These are phyloP conservation scores for Setipinna tenuifilis DNA, from an alignment of 2,797 vertebrate species.

Conservation along the genomic window DNA sequence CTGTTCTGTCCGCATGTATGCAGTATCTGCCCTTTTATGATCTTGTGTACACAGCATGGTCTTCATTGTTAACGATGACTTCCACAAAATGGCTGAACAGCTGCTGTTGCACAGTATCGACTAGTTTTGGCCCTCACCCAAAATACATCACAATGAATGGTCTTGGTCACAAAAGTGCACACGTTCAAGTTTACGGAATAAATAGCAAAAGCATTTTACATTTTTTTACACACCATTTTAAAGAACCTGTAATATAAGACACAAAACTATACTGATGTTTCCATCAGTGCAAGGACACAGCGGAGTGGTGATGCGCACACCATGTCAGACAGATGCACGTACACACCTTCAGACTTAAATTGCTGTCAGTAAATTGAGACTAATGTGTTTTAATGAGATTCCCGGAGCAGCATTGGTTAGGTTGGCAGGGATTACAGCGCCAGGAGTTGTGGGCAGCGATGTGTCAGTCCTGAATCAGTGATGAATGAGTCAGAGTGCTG, in stretches of 20 bases:
- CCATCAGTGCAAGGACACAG: not conserved
- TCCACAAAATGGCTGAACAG: not conserved
- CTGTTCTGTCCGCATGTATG: not conserved
- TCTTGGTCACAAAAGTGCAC: constrained; percentile 15
- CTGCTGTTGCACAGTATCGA: too few species aligned
- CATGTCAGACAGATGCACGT: not conserved
- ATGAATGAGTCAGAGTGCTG: not conserved
- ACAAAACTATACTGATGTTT: not conserved
- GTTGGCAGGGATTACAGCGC: not conserved
- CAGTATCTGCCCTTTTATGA: too few species aligned
- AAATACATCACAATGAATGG: constrained; percentile 20
- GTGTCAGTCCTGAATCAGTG: not conserved
- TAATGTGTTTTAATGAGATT: not conserved
- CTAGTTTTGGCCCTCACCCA: not conserved
- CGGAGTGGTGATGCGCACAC: not conserved
- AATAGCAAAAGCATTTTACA: not conserved
- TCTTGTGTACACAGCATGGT: not conserved
- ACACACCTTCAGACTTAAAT: not conserved
- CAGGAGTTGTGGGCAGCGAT: not conserved
- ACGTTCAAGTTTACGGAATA: not conserved
- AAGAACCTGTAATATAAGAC: not conserved
- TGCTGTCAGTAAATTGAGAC: not conserved
- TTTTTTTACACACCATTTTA: not conserved
- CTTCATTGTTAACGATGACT: not conserved
- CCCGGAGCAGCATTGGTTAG: not conserved